Evolutionary conservation across 1,140 invertebrate genomes (phyloP), one percentile per base, ranked within the genome.

Genomic region (Drosophila fuyamai): DNA sequence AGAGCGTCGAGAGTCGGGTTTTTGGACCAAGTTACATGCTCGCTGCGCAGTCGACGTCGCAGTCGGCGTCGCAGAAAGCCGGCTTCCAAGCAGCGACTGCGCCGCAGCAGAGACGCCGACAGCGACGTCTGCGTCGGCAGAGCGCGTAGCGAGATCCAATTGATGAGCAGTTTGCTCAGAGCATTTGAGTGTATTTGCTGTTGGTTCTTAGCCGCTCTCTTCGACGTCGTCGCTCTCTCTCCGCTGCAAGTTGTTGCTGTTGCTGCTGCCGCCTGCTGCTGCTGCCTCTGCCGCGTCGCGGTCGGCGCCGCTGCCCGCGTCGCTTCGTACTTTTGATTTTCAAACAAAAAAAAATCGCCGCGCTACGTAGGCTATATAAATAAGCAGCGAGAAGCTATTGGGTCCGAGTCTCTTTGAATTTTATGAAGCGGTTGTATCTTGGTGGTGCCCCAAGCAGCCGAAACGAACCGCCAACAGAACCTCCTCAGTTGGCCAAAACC

Each of bases 381-480:
- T 91, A 92, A 92, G 91, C 88, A 85, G 79, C 73, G 91, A 90
- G 91, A 89, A 89, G 91, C 84, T 89, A 90, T 89, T 90, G 76
- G 82, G 79, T 92, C 70, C 88, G 91, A 92, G 91, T 92, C 91
- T 92, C 91, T 92, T 92, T 92, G 88, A 92, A 92, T 91, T 92
- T 84, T 90, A 92, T 92, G 91, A 92, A 92, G 91, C 91, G 91
- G 91, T 92, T 91, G 91, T 92, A 90, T 89, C 90, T 91, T 89
- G 89, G 89, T 88, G 81, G 83, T 82, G 79, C 72, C 77, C 71
- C 66, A 76, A 44, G 70, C 76, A 72, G 79, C 60, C 48, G 57
- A 68, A 44, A 60, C 54, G 66, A 81, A 61, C 76, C 16, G 53
- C 65, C 63, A 79, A 56, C 76, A 79, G 71, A 81, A 79, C 66